Conservation (phyloP, 1,140 invertebrate species). For the Eueides isabella region DNA sequence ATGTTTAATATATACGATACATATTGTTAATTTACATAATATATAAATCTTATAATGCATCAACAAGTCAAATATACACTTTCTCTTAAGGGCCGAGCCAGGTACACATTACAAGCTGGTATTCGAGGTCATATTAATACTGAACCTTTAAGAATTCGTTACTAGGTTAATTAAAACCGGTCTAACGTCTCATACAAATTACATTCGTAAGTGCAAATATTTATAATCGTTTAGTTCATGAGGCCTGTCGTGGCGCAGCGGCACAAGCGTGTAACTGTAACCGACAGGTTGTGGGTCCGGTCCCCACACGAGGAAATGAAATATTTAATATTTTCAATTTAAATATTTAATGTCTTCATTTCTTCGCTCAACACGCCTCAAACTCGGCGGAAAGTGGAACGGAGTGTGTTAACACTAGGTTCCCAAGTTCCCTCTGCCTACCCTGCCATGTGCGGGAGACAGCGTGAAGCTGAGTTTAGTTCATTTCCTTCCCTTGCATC, state of each 20-base stretch:
- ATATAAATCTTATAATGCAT: neutral
- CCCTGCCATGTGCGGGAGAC: too few relatives aligned
- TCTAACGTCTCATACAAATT: neutral
- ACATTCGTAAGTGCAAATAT: neutral
- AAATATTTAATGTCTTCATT: too few relatives aligned
- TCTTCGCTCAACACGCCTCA: too few relatives aligned
- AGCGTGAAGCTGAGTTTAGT: too few relatives aligned
- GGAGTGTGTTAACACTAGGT: too few relatives aligned
- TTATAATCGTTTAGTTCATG: neutral
- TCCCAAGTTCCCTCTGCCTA: too few relatives aligned
- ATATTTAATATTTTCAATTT: too few relatives aligned
- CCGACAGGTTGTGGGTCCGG: too few relatives aligned
- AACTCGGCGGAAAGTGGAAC: too few relatives aligned
- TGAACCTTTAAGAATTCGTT: neutral
- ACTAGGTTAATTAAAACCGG: constrained; percentile 5
- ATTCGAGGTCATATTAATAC: neutral
- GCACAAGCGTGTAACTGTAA: too few relatives aligned
- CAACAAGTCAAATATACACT: neutral
- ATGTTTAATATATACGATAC: neutral
- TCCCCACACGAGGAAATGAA: too few relatives aligned
- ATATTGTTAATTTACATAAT: neutral
- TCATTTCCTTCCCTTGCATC: neutral
- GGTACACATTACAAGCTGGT: neutral
- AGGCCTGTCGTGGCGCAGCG: too few relatives aligned
- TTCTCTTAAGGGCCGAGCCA: neutral